phyloP scores from a whole-genome alignment of 2,797 vertebrate species.

The Crax fasciolata region DNA sequence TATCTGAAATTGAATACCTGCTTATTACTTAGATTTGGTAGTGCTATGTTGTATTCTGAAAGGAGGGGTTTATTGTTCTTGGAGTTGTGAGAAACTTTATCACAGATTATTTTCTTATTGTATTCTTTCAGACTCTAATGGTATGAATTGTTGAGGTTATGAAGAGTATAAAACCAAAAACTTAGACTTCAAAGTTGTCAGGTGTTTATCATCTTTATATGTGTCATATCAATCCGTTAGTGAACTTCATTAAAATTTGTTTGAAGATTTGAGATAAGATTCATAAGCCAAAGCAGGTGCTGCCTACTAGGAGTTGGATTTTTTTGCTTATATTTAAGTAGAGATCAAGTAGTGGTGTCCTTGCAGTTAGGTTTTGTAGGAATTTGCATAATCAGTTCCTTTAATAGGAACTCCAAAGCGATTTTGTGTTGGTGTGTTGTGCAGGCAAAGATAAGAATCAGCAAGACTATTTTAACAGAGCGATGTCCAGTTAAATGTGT shows the following conservation, averaged over 20 bases:
- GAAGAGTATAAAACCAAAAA: background rate
- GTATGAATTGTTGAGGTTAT: background rate
- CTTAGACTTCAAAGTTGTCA: background rate
- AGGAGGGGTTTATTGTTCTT: background rate
- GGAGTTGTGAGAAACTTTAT: background rate
- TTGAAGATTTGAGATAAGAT: background rate
- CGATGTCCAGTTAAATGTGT: background rate
- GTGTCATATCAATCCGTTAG: background rate
- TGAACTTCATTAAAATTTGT: background rate
- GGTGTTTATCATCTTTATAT: background rate
- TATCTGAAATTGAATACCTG: background rate
- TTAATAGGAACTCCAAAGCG: background rate
- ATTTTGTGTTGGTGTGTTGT: background rate
- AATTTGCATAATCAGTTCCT: background rate
- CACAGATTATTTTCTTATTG: background rate
- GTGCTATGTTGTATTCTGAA: background rate
- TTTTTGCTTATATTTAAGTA: background rate
- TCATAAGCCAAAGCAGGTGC: background rate
- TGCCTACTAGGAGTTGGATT: background rate
- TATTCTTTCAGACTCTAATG: background rate
- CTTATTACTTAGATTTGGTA: background rate
- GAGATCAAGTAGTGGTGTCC: background rate
- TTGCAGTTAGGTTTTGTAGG: background rate
- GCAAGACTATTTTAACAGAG: background rate
- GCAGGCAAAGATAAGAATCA: background rate